Evolutionary conservation across 2,888 invertebrate genomes (phyloP), one percentile per base, ranked within the genome.

Genomic region (Drosophila nigricruria): DNA sequence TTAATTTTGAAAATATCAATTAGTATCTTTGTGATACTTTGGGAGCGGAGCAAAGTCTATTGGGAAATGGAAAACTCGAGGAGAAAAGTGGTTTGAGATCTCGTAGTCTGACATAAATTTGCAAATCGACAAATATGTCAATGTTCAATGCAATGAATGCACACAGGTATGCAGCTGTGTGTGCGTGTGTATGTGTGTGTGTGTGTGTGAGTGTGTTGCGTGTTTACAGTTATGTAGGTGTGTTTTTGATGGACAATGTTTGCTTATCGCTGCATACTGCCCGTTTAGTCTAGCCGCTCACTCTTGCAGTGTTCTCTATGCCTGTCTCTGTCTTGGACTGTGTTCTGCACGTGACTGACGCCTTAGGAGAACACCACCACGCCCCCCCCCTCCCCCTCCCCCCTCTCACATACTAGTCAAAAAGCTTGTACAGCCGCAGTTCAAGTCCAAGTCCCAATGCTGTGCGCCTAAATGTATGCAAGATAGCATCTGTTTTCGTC

Each of bases 401-500:
- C 30, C 30, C 30, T 8, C 30, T 30, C 30, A 2, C 30, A 12
- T 2, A 16, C 2, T 9, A 25, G 25, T 25, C 16, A 4, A 45
- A 23, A 45, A 25, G 43, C 43, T 45, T 20, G 42, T 43, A 8
- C 23, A 16, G 43, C 40, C 34, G 40, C 64, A 34, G 38, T 23
- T 45, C 45, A 25, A 25, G 25, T 25, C 34, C 18, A 42, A 36
- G 30, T 50, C 45, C 20, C 50, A 34, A 36, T 47, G 36, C n/a
- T 57, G 59, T 69, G 72, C 66, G 81, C 74, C 86, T 76, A 81
- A 86, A 86, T 79, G 79, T 86, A 88, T 86, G 86, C 87, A 77
- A 76, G 88, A 88, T 88, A 88, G 81, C 85, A 88, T 86, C 89
- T 86, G 87, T 88, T 88, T 87, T 88, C 81, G 81, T 86, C 85